Conservation (phyloP, 1,140 invertebrate genomes). For the Seison nebaliae region DNA sequence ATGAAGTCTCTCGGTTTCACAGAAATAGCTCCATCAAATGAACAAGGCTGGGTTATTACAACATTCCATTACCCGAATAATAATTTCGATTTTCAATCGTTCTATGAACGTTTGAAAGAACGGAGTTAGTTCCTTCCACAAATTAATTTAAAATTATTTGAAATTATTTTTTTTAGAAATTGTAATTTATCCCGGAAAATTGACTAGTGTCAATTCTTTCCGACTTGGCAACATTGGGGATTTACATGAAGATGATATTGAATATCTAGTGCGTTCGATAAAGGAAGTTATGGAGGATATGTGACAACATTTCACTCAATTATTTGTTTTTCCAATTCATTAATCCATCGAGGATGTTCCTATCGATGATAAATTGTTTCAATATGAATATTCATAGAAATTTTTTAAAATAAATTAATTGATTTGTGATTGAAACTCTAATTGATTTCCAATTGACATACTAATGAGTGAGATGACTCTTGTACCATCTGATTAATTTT, state of each 20-base stretch:
- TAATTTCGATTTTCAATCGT: slow-evolving; percentile 28
- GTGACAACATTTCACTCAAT: no score
- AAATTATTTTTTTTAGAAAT: slow-evolving; percentile 20
- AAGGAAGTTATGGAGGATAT: slow-evolving; percentile 25
- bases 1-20: slow-evolving; percentile 29
- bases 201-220: slow-evolving; percentile 29
- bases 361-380: no score
- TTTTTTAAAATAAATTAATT: no score
- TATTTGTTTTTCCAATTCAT: no score
- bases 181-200: slow-evolving; percentile 33
- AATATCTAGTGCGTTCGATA: slow-evolving; percentile 22
- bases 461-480: no score
- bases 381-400: no score
- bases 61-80: slow-evolving; percentile 27
- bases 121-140: slow-evolving; percentile 19
- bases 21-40: slow-evolving; percentile 20
- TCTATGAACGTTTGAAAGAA: slow-evolving; percentile 28
- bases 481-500: no score
- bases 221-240: slow-evolving; percentile 32
- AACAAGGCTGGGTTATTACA: slow-evolving; percentile 30
- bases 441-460: no score
- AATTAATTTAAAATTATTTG: background rate
- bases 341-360: no score
- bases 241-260: slow-evolving; percentile 27
- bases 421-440: no score